Percentiles rank a stretch among this genome's conserved stretches.
phyloP scores from a whole-genome alignment of 2,113 vertebrate genomes.

The Pungitius pungitius region DNA sequence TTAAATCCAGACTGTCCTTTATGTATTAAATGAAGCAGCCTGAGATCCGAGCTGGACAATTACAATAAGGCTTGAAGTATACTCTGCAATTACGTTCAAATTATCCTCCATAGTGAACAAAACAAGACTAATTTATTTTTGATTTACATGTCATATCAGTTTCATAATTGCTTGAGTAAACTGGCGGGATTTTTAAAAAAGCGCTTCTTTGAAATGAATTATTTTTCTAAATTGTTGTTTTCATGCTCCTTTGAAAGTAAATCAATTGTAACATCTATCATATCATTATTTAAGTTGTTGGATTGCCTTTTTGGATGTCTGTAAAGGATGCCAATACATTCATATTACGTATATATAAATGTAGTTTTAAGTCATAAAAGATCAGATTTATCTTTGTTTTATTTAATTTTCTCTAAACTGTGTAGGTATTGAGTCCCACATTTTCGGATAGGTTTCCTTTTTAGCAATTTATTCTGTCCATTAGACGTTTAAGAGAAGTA shows the following conservation, averaged over 20 bases:
- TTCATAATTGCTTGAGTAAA: conserved; percentile 72
- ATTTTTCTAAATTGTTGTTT: conserved; percentile 62
- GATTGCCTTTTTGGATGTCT: too few species aligned
- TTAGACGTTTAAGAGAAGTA: neutral
- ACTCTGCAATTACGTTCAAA: conserved; percentile 69
- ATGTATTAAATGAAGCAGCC: conserved; percentile 68
- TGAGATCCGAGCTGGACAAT: conserved; percentile 51
- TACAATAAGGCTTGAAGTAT: conserved; percentile 59
- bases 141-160: conserved; percentile 74
- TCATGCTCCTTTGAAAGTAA: conserved; percentile 47
- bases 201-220: conserved; percentile 70
- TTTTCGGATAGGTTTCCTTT: too few species aligned
- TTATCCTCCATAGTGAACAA: conserved; percentile 71
- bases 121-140: conserved; percentile 77
- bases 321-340: too few species aligned
- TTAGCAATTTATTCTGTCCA: too few species aligned
- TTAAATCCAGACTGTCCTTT: conserved; percentile 59
- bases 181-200: conserved; percentile 51
- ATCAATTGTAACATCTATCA: conserved; percentile 47
- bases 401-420: too few species aligned
- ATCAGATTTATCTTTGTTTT: too few species aligned
- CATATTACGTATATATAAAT: neutral
- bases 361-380: too few species aligned
- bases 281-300: too few species aligned
- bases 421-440: too few species aligned